Evolutionary conservation across 2,113 vertebrate genomes (phyloP).

Genomic region (Anarhynchus alexandrinus): DNA sequence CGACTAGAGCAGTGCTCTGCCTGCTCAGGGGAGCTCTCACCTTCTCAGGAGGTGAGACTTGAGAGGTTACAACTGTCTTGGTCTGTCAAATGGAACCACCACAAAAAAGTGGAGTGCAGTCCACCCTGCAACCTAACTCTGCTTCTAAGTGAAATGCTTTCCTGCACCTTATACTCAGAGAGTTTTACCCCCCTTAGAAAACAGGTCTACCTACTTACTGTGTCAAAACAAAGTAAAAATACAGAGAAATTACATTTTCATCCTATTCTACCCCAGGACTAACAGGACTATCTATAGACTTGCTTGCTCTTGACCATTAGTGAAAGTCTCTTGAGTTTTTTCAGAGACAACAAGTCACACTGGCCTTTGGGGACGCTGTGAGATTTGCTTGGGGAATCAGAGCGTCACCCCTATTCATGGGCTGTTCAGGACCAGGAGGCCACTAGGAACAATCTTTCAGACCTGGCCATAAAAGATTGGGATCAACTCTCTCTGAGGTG

Average conservation of each 20-base stretch:
- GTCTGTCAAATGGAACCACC: background rate
- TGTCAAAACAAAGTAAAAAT: background rate
- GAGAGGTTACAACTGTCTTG: background rate
- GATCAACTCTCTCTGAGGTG: background rate
- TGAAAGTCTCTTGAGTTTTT: background rate
- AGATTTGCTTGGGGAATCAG: background rate
- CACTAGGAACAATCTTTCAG: background rate
- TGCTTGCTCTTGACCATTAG: background rate
- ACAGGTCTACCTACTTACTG: background rate
- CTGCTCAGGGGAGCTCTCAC: background rate
- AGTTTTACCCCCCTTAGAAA: background rate
- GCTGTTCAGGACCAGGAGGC: background rate
- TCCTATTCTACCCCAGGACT: background rate
- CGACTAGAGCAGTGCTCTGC: background rate
- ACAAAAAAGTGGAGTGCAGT: background rate
- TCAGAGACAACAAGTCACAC: background rate
- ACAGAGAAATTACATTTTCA: background rate
- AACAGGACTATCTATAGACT: background rate
- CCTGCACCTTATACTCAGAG: background rate
- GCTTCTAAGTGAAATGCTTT: background rate
- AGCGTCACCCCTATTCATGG: rapidly evolving
- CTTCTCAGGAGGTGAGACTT: background rate
- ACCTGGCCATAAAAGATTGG: background rate
- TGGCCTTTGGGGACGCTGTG: background rate
- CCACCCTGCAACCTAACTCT: background rate